Percentiles rank a stretch among this genome's conserved stretches.
Conservation (phyloP, 37 sponge, comb jelly and placozoan genomes). For the Axinella damicornis region DNA sequence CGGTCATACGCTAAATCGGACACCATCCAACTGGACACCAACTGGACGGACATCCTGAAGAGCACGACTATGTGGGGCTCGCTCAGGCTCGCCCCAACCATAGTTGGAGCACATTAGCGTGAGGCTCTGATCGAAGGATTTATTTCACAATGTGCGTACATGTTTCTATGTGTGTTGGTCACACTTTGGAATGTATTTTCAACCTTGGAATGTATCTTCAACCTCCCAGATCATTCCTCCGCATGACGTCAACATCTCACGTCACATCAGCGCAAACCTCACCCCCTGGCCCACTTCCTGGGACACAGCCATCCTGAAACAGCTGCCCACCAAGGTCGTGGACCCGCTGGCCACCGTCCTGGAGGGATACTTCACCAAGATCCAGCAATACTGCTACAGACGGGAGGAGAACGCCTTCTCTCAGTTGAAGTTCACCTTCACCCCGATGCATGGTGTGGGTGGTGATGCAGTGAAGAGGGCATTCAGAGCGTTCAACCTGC, state of each 20-base stretch:
- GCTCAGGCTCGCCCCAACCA: no score
- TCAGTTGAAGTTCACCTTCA: conserved; percentile 76
- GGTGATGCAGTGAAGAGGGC: conserved; percentile 71
- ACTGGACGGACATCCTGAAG: no score
- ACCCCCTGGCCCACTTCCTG: conserved; percentile 88
- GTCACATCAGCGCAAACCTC: conserved; percentile 72
- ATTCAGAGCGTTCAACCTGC: conserved; percentile 80
- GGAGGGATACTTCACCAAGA: conserved; percentile 71
- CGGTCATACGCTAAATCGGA: no score
- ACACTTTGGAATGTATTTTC: no score
- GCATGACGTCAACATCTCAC: conserved; percentile 83
- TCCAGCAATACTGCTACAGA: conserved; percentile 63
- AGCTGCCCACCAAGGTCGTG: conserved; percentile 24
- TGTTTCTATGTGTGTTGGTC: no score
- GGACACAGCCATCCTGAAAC: conserved; percentile 58
- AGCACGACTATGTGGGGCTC: no score
- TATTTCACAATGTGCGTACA: no score
- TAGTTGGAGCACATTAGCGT: no score
- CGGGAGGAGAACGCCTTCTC: conserved; percentile 7
- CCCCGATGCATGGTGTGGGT: conserved; percentile 99
- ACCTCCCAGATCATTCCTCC: conserved; percentile 92
- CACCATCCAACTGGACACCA: no score
- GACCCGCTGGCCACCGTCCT: conserved; percentile 83
- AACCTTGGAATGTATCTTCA: not conserved
- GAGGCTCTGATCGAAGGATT: no score